A percentile compares a stretch with the other conserved stretches of the same genome.
Evolutionary conservation across 2,797 vertebrate genomes (phyloP).

Genomic region (Centroberyx gerrardi): DNA sequence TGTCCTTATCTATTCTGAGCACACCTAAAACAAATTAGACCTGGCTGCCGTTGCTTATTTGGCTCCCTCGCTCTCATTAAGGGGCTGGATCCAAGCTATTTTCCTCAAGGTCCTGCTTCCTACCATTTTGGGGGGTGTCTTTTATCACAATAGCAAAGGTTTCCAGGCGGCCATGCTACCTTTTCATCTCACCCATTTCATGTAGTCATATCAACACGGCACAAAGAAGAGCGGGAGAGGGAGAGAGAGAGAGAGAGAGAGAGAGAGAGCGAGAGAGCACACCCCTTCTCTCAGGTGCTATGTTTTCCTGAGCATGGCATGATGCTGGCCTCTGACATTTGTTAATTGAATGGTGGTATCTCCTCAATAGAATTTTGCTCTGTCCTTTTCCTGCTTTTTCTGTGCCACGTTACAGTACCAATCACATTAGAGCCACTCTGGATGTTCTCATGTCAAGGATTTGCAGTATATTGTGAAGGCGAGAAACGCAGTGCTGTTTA

Average conservation of each 20-base stretch:
- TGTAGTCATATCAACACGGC: constrained; percentile 70
- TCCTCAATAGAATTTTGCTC: constrained; percentile 52
- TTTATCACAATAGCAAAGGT: constrained; percentile 82
- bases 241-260: constrained; percentile 19
- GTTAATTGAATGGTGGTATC: constrained; percentile 71
- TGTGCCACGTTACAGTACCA: background rate
- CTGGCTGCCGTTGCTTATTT: constrained; percentile 83
- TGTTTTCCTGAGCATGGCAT: constrained; percentile 60
- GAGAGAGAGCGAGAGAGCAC: constrained; percentile 9
- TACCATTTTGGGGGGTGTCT: constrained; percentile 73
- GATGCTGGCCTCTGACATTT: constrained; percentile 72
- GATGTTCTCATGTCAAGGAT: constrained; percentile 9
- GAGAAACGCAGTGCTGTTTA: constrained; percentile 18
- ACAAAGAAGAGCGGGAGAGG: constrained; percentile 61
- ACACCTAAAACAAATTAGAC: constrained; percentile 91
- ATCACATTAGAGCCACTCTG: constrained; percentile 25
- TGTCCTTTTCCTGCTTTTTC: constrained; percentile 49
- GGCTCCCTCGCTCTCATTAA: constrained; percentile 84
- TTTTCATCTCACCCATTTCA: constrained; percentile 79
- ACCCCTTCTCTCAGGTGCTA: constrained; percentile 30
- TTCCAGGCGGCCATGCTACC: constrained; percentile 72
- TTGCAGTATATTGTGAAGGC: constrained; percentile 1
- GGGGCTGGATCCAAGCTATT: constrained; percentile 76
- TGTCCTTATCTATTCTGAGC: constrained; percentile 89
- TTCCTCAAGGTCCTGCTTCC: constrained; percentile 83